A percentile compares a stretch with the other conserved stretches of the same genome.
phyloP scores from a whole-genome alignment of 2,797 vertebrate species.

The Heteromormyrus szaboi region DNA sequence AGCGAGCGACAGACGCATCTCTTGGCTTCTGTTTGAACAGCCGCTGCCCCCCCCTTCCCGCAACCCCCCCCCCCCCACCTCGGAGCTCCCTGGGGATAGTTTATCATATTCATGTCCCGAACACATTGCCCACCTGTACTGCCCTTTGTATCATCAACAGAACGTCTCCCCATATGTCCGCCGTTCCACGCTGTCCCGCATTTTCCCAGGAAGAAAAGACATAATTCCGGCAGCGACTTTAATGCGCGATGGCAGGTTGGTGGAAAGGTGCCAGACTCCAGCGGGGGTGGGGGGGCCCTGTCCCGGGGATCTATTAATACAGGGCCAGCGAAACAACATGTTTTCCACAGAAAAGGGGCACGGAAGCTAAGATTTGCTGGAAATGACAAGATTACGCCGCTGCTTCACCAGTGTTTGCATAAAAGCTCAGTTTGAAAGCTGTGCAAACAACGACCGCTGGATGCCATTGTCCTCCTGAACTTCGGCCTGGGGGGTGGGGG shows the following conservation, averaged over 20 bases:
- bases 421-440: not conserved
- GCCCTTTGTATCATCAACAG: conserved; percentile 51
- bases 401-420: conserved; percentile 47
- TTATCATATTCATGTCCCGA: conserved; percentile 56
- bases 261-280: conserved; percentile 67
- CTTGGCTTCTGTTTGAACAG: conserved; percentile 62
- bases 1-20: conserved; percentile 48
- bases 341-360: conserved; percentile 64
- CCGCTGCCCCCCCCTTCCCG: not conserved
- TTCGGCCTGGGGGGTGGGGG: not conserved
- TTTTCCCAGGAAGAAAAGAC: conserved; percentile 62
- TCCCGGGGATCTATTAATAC: conserved; percentile 70
- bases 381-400: conserved; percentile 39
- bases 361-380: conserved; percentile 47
- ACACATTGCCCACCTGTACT: conserved; percentile 58
- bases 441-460: not conserved
- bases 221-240: conserved; percentile 80
- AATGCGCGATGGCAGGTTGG: conserved; percentile 86
- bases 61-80: conserved; percentile 43
- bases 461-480: not conserved
- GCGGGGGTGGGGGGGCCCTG: conserved; percentile 50
- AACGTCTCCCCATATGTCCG: conserved; percentile 66
- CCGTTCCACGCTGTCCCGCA: conserved; percentile 80
- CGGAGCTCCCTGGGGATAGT: conserved; percentile 43
- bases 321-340: conserved; percentile 77